Evolutionary conservation across 2,113 vertebrate species (phyloP).

Genomic region (Holacanthus passer): DNA sequence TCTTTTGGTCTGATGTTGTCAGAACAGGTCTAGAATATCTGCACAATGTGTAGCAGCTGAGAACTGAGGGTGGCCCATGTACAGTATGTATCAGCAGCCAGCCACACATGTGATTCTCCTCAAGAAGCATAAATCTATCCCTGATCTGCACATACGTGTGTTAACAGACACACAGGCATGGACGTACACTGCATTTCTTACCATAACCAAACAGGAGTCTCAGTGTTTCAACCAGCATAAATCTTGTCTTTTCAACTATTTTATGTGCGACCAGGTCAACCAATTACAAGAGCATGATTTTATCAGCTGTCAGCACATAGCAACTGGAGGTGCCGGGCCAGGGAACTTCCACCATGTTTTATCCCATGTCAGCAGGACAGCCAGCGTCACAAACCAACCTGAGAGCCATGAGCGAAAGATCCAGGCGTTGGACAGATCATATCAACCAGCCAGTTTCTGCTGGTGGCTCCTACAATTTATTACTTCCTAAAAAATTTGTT

Average conservation of each 20-base stretch:
- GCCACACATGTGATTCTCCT: conserved; percentile 41
- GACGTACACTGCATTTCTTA: conserved; percentile 17
- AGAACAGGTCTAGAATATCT: conserved; percentile 44
- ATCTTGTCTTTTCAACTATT: conserved; percentile 59
- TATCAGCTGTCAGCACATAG: conserved; percentile 65
- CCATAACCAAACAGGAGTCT: conserved; percentile 48
- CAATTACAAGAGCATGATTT: conserved; percentile 66
- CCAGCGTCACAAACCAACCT: background rate
- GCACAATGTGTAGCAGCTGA: conserved; percentile 19
- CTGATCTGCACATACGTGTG: conserved; percentile 13
- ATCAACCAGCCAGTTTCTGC: background rate
- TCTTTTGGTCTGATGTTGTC: conserved; percentile 27
- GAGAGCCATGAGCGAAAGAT: background rate
- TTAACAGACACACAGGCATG: conserved; percentile 33
- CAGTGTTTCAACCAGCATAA: conserved; percentile 52
- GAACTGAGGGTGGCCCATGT: conserved; percentile 26
- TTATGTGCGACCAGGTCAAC: conserved; percentile 62
- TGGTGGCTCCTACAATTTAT: background rate
- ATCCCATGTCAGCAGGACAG: conserved; percentile 20
- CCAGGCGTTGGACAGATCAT: background rate
- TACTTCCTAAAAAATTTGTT: background rate
- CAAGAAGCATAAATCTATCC: conserved; percentile 51
- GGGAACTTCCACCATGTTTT: conserved; percentile 23
- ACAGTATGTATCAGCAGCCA: conserved; percentile 15
- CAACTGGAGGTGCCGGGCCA: conserved; percentile 22